These are phyloP conservation scores for Apotomis betuletana DNA, from an alignment of 2,888 invertebrate species.

Conservation along the genomic window DNA sequence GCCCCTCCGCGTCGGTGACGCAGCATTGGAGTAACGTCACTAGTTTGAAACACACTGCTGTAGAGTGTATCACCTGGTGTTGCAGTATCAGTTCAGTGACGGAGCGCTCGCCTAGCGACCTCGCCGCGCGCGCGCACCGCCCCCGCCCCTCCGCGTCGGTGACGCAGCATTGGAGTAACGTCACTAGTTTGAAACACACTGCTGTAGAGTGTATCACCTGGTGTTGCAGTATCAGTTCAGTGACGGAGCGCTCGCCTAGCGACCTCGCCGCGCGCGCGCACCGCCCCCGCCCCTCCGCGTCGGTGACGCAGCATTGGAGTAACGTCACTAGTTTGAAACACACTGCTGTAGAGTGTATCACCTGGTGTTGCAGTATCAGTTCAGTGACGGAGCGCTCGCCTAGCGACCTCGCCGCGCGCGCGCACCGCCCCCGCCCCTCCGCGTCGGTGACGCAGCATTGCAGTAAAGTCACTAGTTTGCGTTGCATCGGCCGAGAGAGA, in stretches of 20 bases:
- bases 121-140: too few species aligned
- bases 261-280: conserved; percentile 93
- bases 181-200: too few species aligned
- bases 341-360: conserved; percentile 43
- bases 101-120: too few species aligned
- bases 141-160: too few species aligned
- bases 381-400: conserved; percentile 98
- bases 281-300: conserved; percentile 92
- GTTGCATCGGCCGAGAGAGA: conserved; percentile 95
- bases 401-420: conserved; percentile 94
- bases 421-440: conserved; percentile 91
- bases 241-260: conserved; percentile 97
- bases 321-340: conserved; percentile 95
- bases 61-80: too few species aligned
- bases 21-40: too few species aligned
- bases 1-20: too few species aligned
- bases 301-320: conserved; percentile 94
- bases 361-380: conserved; percentile 94
- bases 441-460: conserved; percentile 95
- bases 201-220: too few species aligned
- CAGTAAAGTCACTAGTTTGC: conserved; percentile 95
- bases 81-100: too few species aligned
- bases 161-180: too few species aligned
- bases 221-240: conserved; percentile 96
- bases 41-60: too few species aligned